phyloP scores from a whole-genome alignment of 2,113 vertebrate species.

The Ciconia maguari region DNA sequence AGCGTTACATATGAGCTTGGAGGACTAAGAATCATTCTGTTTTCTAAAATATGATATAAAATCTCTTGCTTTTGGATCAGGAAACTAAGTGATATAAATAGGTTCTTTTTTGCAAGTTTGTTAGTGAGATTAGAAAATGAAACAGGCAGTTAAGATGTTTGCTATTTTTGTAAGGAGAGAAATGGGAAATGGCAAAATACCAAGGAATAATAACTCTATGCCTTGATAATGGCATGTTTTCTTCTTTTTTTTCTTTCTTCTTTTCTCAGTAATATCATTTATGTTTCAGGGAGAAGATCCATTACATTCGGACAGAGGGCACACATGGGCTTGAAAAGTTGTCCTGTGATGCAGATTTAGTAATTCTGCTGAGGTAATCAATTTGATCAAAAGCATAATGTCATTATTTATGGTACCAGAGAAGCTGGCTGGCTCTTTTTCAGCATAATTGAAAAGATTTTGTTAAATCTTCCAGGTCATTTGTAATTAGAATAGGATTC shows the following conservation, averaged over 20 bases:
- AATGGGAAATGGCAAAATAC: not conserved
- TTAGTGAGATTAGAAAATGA: not conserved
- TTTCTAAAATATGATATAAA: not conserved
- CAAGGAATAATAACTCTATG: not conserved
- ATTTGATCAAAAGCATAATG: not conserved
- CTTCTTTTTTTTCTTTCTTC: not conserved
- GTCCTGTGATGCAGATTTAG: constrained; percentile 96
- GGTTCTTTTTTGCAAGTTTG: not conserved
- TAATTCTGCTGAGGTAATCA: constrained; percentile 93
- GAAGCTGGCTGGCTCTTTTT: not conserved
- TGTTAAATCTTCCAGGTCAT: not conserved
- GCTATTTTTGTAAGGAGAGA: not conserved
- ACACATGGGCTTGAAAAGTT: constrained; percentile 92
- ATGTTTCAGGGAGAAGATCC: constrained; percentile 92
- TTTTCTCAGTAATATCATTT: not conserved
- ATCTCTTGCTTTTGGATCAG: not conserved
- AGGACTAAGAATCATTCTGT: not conserved
- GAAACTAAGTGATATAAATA: not conserved
- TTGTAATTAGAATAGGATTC: not conserved
- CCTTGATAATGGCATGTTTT: not conserved
- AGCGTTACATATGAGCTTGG: not conserved
- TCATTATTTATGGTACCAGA: not conserved
- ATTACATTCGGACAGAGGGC: constrained; percentile 95
- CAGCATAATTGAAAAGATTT: not conserved
- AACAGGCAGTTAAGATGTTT: not conserved